Conservation (phyloP, 2,888 invertebrate genomes). For the Auanema sp. region DNA sequence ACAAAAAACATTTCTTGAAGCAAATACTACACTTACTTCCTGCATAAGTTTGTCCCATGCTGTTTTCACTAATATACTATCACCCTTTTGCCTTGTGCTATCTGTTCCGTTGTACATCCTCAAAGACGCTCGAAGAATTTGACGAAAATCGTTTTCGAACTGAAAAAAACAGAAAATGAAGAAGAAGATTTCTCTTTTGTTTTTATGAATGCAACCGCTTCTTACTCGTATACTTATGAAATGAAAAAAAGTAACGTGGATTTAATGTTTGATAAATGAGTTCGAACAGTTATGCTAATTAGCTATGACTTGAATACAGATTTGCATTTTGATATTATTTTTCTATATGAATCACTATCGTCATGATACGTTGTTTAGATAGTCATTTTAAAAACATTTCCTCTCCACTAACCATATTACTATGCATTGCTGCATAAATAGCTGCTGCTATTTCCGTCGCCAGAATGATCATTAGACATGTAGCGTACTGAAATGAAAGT, state of each 20-base stretch:
- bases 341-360: background rate
- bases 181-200: background rate
- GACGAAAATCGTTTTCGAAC: slow-evolving; percentile 63
- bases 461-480: slow-evolving; percentile 61
- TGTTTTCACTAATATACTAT: slow-evolving; percentile 54
- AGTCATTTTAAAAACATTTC: background rate
- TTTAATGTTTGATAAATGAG: background rate
- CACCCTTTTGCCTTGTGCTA: slow-evolving; percentile 20
- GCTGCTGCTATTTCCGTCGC: slow-evolving; percentile 61
- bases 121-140: slow-evolving; percentile 55
- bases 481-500: slow-evolving; percentile 54
- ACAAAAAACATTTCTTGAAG: background rate
- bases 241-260: background rate
- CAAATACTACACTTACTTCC: slow-evolving; percentile 38
- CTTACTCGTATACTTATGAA: background rate
- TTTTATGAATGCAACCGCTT: no score
- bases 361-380: no score
- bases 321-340: background rate
- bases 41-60: slow-evolving; percentile 64
- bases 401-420: slow-evolving; percentile 52
- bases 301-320: background rate
- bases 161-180: slow-evolving; percentile 22
- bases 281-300: background rate
- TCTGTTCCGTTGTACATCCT: slow-evolving; percentile 63
- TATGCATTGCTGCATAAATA: slow-evolving; percentile 62